phyloP scores from a whole-genome alignment of 2,888 invertebrate species.

The Polymixis flavicincta region DNA sequence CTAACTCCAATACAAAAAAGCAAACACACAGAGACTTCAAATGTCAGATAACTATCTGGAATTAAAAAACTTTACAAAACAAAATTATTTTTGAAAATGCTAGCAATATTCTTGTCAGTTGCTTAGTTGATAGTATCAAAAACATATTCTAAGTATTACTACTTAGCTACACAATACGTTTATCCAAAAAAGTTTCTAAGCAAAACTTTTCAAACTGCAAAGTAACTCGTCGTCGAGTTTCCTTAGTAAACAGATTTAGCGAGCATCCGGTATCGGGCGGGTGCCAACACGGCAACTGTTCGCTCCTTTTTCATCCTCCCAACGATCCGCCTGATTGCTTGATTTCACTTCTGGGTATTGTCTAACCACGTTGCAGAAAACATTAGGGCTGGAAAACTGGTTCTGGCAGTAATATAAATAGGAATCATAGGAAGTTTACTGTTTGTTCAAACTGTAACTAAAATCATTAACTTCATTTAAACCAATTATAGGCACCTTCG shows the following conservation, averaged over 20 bases:
- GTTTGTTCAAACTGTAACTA: no score
- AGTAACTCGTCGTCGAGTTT: constrained; percentile 49
- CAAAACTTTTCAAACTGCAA: background rate
- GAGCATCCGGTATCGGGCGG: constrained; percentile 69
- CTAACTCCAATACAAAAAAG: no score
- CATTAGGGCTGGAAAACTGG: background rate
- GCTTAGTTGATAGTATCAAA: background rate
- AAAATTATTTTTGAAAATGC: no score
- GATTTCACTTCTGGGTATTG: constrained; percentile 38
- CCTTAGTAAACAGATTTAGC: constrained; percentile 54
- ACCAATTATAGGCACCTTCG: no score
- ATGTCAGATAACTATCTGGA: no score
- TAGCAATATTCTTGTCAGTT: no score
- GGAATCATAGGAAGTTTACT: background rate
- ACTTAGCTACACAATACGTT: background rate
- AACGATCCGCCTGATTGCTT: constrained; percentile 44
- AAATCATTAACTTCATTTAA: no score
- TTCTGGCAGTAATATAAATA: background rate
- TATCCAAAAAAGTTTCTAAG: background rate
- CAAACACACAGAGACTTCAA: no score
- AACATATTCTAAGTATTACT: background rate
- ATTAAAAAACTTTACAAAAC: no score
- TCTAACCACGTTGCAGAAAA: constrained; percentile 4
- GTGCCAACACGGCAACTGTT: constrained; percentile 69
- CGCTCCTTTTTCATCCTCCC: constrained; percentile 49